Conservation (phyloP, 2,888 invertebrate species). For the Monochamus alternatus region DNA sequence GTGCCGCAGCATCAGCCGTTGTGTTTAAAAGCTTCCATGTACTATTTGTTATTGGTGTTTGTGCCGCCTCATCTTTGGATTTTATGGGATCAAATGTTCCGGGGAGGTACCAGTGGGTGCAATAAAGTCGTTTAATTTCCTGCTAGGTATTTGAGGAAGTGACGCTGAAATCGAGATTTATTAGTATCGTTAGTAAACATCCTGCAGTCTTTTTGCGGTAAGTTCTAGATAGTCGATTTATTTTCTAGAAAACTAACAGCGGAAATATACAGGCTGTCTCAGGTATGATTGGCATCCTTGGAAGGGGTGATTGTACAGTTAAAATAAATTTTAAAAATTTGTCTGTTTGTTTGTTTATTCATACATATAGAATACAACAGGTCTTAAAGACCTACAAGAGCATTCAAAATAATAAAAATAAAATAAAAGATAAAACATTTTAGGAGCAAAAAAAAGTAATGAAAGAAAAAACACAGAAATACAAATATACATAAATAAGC, state of each 20-base stretch:
- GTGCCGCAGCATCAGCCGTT: conserved; percentile 2
- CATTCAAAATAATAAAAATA: too few species aligned
- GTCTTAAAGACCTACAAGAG: too few species aligned
- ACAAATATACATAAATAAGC: too few species aligned
- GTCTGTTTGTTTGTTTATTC: too few species aligned
- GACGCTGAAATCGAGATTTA: conserved; percentile 17
- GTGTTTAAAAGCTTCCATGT: conserved; percentile 14
- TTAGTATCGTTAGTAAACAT: conserved; percentile 10
- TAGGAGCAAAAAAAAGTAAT: too few species aligned
- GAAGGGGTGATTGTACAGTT: too few species aligned
- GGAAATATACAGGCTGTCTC: too few species aligned
- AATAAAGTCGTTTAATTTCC: not conserved
- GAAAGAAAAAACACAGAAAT: too few species aligned
- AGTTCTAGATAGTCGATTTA: not conserved
- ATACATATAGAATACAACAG: too few species aligned
- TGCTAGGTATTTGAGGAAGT: conserved; percentile 9
- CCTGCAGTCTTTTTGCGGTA: not conserved
- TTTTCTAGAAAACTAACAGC: not conserved
- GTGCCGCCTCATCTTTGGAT: not conserved
- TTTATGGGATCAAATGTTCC: conserved; percentile 9
- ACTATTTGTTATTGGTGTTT: conserved; percentile 27
- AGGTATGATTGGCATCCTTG: too few species aligned
- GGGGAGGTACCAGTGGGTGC: not conserved
- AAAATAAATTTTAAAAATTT: too few species aligned
- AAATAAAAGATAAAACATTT: too few species aligned